Conservation (phyloP, 92 coral and sea anemone species). For the Plumapathes pennacea region DNA sequence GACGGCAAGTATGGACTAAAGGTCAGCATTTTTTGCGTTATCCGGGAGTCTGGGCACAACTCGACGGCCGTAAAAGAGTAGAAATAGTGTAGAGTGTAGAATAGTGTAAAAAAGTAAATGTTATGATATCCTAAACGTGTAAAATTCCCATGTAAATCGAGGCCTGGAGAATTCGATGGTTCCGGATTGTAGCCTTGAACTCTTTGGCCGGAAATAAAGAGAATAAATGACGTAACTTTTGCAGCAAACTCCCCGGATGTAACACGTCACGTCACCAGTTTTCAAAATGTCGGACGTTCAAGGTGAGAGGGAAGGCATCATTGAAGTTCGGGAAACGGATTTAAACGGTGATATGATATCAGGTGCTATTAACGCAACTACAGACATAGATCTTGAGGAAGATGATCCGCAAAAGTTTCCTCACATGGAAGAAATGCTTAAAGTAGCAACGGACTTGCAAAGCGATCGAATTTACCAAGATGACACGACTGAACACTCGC, state of each 20-base stretch:
- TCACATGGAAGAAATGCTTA: constrained; percentile 97
- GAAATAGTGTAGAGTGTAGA: no score
- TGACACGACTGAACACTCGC: constrained; percentile 48
- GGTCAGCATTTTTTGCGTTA: no score
- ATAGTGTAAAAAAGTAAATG: no score
- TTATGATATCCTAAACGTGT: no score
- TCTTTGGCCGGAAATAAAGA: no score
- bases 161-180: no score
- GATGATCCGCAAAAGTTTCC: constrained; percentile 79
- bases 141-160: no score
- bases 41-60: no score
- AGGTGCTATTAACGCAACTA: constrained; percentile 85
- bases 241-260: constrained; percentile 67
- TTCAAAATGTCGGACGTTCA: constrained; percentile 30
- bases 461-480: constrained; percentile 71
- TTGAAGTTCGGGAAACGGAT: constrained; percentile 88
- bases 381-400: constrained; percentile 77
- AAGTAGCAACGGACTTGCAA: constrained; percentile 98
- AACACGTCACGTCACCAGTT: constrained; percentile 60
- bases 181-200: no score
- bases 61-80: no score
- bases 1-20: no score
- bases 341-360: constrained; percentile 91
- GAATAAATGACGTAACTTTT: no score
- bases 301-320: constrained; percentile 6